phyloP scores from a whole-genome alignment of 2,113 vertebrate genomes.

The Caranx ignobilis region DNA sequence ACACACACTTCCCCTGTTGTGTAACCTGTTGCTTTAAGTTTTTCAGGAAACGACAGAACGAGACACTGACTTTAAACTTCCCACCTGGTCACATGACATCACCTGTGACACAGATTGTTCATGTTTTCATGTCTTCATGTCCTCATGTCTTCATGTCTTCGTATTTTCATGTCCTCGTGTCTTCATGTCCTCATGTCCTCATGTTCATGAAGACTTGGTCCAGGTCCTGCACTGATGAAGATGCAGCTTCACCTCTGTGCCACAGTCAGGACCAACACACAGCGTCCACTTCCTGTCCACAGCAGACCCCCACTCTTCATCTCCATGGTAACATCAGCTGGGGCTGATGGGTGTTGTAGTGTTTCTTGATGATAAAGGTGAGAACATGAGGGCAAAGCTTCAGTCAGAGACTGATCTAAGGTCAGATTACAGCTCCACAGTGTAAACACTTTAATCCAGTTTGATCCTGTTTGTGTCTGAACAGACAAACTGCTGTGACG shows the following conservation, averaged over 20 bases:
- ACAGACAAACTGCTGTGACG: neutral
- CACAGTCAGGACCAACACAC: no score
- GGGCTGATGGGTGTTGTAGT: neutral
- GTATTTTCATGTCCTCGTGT: no score
- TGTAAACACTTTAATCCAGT: constrained; percentile 37
- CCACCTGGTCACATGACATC: constrained; percentile 6
- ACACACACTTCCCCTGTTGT: constrained; percentile 55
- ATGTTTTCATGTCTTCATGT: no score
- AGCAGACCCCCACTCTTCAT: no score
- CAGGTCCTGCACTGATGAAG: no score
- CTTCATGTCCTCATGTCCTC: no score
- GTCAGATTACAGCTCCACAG: neutral
- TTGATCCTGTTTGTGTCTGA: constrained; percentile 58
- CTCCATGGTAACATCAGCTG: no score
- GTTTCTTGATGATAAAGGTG: neutral
- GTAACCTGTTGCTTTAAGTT: constrained; percentile 66
- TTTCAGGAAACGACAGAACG: constrained; percentile 24
- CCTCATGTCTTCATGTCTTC: no score
- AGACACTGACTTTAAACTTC: neutral
- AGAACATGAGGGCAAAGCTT: neutral
- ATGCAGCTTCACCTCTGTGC: no score
- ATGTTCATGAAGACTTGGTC: no score
- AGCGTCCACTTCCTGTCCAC: no score
- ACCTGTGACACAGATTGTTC: neutral
- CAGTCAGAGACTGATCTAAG: constrained; percentile 16